phyloP scores from a whole-genome alignment of 1,140 invertebrate genomes.

The Sycophaga agraensis region DNA sequence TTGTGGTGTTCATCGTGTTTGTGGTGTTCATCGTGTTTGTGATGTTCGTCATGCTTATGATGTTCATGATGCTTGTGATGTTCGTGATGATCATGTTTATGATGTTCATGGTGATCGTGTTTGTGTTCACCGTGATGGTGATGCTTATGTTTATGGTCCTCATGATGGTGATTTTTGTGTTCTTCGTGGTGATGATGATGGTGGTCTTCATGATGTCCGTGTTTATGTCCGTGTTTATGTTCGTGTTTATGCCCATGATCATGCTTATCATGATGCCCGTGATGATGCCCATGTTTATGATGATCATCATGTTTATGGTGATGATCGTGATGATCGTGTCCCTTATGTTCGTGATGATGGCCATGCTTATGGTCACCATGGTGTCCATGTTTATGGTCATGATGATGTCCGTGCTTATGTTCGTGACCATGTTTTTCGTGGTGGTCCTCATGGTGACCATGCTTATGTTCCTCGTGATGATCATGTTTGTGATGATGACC shows the following conservation, averaged over 20 bases:
- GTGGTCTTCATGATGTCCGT: neutral
- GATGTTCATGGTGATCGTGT: slow-evolving; percentile 3
- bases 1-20: neutral
- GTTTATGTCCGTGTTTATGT: slow-evolving; percentile 8
- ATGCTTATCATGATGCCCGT: neutral
- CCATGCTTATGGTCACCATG: slow-evolving; percentile 9
- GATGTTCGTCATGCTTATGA: slow-evolving; percentile 8
- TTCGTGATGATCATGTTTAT: slow-evolving; percentile 13
- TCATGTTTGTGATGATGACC: slow-evolving; percentile 1
- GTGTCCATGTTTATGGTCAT: slow-evolving; percentile 6
- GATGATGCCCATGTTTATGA: neutral
- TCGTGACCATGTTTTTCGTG: slow-evolving; percentile 13
- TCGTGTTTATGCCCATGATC: slow-evolving; percentile 1
- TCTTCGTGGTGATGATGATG: slow-evolving; percentile 5
- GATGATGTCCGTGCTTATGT: slow-evolving; percentile 14
- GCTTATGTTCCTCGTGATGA: neutral
- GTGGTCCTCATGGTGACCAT: slow-evolving; percentile 9
- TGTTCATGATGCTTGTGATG: slow-evolving; percentile 7
- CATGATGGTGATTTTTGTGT: slow-evolving; percentile 1
- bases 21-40: slow-evolving; percentile 7
- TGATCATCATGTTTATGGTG: slow-evolving; percentile 3
- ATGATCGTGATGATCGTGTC: slow-evolving; percentile 12
- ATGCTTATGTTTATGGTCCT: slow-evolving; percentile 11
- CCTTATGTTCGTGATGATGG: slow-evolving; percentile 10
- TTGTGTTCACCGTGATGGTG: neutral